Percentiles rank a stretch among this genome's conserved stretches.
phyloP scores from a whole-genome alignment of 2,797 vertebrate species.

The Enteromius anoplus region DNA sequence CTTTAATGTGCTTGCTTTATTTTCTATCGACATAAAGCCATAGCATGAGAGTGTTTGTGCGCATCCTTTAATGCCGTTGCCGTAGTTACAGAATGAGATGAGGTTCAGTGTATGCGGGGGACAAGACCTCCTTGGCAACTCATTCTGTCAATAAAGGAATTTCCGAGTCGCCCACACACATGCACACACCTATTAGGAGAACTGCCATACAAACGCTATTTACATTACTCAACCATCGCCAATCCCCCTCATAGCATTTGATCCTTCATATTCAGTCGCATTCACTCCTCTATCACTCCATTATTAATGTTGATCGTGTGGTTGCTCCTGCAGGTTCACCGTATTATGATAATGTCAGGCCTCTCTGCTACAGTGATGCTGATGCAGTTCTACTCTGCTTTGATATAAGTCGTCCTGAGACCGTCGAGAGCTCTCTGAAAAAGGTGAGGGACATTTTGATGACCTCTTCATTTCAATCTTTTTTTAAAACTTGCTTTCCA shows the following conservation, averaged over 20 bases:
- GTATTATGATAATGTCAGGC: conserved; percentile 95
- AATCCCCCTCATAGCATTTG: not conserved
- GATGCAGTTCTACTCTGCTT: conserved; percentile 93
- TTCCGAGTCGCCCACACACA: conserved; percentile 31
- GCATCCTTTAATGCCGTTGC: conserved; percentile 54
- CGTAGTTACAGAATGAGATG: conserved; percentile 52
- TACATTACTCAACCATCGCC: not conserved
- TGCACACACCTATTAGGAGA: conserved; percentile 19
- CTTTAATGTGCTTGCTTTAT: conserved; percentile 34
- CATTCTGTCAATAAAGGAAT: conserved; percentile 35
- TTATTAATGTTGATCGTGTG: conserved; percentile 5
- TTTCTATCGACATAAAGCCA: not conserved
- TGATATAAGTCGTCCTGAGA: conserved; percentile 91
- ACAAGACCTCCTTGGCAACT: conserved; percentile 40
- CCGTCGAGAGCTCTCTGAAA: conserved; percentile 86
- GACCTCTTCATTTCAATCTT: not conserved
- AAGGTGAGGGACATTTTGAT: conserved; percentile 78
- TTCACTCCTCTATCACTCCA: not conserved
- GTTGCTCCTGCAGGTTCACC: conserved; percentile 83
- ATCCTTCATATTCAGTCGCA: not conserved
- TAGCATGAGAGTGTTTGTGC: conserved; percentile 17
- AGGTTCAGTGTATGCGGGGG: conserved; percentile 35
- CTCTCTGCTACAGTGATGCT: conserved; percentile 95
- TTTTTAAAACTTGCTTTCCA: not conserved
- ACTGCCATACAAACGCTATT: conserved; percentile 10